These are phyloP conservation scores for Busseola fusca DNA, from an alignment of 2,888 invertebrate genomes.

Conservation along the genomic window DNA sequence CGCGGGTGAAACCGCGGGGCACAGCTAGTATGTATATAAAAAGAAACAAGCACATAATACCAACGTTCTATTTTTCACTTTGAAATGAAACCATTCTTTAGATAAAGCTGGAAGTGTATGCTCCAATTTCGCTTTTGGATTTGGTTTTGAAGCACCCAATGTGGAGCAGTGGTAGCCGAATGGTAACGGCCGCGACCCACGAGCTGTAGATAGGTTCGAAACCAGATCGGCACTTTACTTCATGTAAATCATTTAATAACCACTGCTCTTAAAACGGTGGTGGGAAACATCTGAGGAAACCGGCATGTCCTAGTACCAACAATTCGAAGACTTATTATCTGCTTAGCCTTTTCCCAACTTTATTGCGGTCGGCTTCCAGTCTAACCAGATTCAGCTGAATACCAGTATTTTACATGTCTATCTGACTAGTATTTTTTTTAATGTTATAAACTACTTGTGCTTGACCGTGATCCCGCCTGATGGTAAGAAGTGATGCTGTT, in stretches of 20 bases:
- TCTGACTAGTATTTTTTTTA: too few relatives aligned
- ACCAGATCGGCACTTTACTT: too few relatives aligned
- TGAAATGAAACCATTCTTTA: slow-evolving; percentile 25
- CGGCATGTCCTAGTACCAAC: background rate
- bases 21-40: slow-evolving; percentile 13
- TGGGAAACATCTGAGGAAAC: background rate
- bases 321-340: background rate
- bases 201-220: background rate
- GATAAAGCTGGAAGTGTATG: background rate
- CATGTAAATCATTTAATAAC: too few relatives aligned
- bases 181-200: background rate
- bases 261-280: background rate
- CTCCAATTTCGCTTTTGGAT: background rate
- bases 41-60: slow-evolving; percentile 22
- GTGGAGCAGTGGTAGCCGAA: too few relatives aligned
- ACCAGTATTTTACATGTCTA: background rate
- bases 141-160: slow-evolving; percentile 1
- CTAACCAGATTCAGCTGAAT: background rate
- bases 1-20: too few relatives aligned
- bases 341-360: too few relatives aligned
- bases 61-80: slow-evolving; percentile 26
- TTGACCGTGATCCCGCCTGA: too few relatives aligned
- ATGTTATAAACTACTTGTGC: too few relatives aligned
- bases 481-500: too few relatives aligned
- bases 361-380: background rate